Evolutionary conservation across 2,888 invertebrate genomes (phyloP), one percentile per base, ranked within the genome.

Genomic region (Oscheius sp.): DNA sequence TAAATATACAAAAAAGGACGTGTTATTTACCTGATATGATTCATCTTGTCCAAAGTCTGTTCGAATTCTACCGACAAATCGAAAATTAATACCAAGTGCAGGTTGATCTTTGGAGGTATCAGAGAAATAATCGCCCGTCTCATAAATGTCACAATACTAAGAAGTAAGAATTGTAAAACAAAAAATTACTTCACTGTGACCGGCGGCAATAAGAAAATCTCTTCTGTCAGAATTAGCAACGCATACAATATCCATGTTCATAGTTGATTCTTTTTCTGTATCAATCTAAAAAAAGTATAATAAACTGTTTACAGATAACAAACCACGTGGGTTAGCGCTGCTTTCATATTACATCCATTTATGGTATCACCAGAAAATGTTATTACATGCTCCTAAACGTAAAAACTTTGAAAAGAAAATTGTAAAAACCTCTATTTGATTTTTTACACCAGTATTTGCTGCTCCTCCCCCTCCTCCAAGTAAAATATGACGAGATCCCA

Each of bases 391-490:
- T 44, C 24, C 41, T 28, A 44, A 28, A 33, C n/a, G n/a, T n/a
- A n/a, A n/a, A n/a, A n/a, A n/a, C n/a, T n/a, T n/a, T n/a, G n/a
- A n/a, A n/a, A n/a, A n/a, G n/a, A n/a, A n/a, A n/a, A n/a, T n/a
- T n/a, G n/a, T n/a, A n/a, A n/a, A 24, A 28, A 82, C 82, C 69
- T 84, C 95, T 89, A 98, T 94, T 87, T 94, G 94, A 90, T 98
- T 98, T 38, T 93, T 92, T 66, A 98, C 93, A 64, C 98, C 98
- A 50, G 96, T 96, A 87, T 95, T 95, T 17, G 95, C 92, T 38
- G 94, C 92, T 67, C 98, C 97, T 71, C 97, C 98, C 64, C 97
- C 97, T 64, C 97, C 98, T 73, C 94, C 96, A 54, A 98, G 94
- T 72, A 98, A 89, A 82, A 97, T 92, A 89, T 84, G 84, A 20